phyloP scores from a whole-genome alignment of 2,888 invertebrate species.

The Prosopocoilus inquinatus region DNA sequence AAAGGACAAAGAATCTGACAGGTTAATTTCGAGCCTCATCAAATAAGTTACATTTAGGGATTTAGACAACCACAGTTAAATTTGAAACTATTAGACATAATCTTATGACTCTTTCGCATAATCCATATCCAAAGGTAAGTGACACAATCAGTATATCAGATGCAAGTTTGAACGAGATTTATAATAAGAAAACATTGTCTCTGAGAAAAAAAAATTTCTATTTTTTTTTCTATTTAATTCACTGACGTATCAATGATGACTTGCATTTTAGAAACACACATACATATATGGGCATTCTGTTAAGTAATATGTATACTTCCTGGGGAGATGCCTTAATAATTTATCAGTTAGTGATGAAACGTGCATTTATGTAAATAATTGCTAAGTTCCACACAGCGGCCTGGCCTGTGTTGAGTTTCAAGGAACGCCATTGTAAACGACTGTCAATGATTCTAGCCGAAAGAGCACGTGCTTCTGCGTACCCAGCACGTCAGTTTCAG shows the following conservation, averaged over 20 bases:
- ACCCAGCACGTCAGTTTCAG: background rate
- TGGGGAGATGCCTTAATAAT: slow-evolving; percentile 20
- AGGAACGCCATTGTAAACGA: slow-evolving; percentile 17
- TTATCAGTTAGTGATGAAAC: slow-evolving; percentile 18
- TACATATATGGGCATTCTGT: slow-evolving; percentile 6
- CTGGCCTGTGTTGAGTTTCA: slow-evolving; percentile 20
- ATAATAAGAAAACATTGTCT: background rate
- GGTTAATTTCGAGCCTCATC: too few relatives aligned
- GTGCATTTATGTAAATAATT: slow-evolving; percentile 18
- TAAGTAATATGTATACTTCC: slow-evolving; percentile 10
- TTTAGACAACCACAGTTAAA: too few relatives aligned
- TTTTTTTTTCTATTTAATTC: slow-evolving; percentile 11
- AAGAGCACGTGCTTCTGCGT: slow-evolving; percentile 16
- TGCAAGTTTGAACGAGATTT: too few relatives aligned
- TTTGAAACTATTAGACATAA: too few relatives aligned
- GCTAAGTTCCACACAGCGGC: slow-evolving; percentile 22
- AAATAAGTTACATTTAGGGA: too few relatives aligned
- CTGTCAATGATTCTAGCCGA: slow-evolving; percentile 15
- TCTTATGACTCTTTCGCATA: too few relatives aligned
- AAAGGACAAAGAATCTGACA: too few relatives aligned
- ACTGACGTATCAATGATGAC: slow-evolving; percentile 10
- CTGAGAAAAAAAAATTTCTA: slow-evolving; percentile 12
- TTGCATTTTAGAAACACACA: background rate
- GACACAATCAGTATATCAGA: too few relatives aligned
- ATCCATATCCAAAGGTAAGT: too few relatives aligned